Evolutionary conservation across 2,113 vertebrate species (phyloP), one percentile per base, ranked within the genome.

Genomic region (Aptenodytes patagonicus): DNA sequence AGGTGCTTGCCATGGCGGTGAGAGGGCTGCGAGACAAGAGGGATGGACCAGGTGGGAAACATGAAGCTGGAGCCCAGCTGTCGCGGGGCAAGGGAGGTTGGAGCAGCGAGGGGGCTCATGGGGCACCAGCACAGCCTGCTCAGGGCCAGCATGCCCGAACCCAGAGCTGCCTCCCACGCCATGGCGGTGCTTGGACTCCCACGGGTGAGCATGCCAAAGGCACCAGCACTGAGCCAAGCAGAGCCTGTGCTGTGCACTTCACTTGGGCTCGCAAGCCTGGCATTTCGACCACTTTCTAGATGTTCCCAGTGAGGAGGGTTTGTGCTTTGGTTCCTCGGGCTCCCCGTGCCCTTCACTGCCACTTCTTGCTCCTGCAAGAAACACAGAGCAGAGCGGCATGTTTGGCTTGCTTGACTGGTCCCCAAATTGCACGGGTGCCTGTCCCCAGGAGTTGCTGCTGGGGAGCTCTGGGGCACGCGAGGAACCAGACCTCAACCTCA

Each of bases 401-500:
- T 64, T 71, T 6, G 1, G 72, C 42, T 49, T 38, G 7, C 54
- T 19, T 34, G 17, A 28, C 6, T 38, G 20, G 18, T 38, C 57
- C 60, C 49, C 55, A 52, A 4, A 13, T 3, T 13, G 36, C 11
- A 10, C 0, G 0, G 42, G 28, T 9, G 1, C 14, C 64, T 25
- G 61, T 28, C 14, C 36, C 6, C 10, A 3, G 20, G 44, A 82
- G 22, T 65, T 5, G 2, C 57, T 44, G 52, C 16, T 3, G 1
- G 29, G 55, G 60, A 40, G 65, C 80, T 9, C n/a, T 31, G 57
- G 36, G 61, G 52, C 31, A 8, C 2, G 0, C 1, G 13, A 16
- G 61, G 40, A 66, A 76, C 51, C 71, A 44, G 26, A 52, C 38
- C 69, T 42, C 36, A 10, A 9, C 36, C 29, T 29, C 0, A 2